Percentiles rank a stretch among this genome's conserved stretches.
Conservation (phyloP, 2,113 vertebrate species). For the Prionailurus bengalensis region DNA sequence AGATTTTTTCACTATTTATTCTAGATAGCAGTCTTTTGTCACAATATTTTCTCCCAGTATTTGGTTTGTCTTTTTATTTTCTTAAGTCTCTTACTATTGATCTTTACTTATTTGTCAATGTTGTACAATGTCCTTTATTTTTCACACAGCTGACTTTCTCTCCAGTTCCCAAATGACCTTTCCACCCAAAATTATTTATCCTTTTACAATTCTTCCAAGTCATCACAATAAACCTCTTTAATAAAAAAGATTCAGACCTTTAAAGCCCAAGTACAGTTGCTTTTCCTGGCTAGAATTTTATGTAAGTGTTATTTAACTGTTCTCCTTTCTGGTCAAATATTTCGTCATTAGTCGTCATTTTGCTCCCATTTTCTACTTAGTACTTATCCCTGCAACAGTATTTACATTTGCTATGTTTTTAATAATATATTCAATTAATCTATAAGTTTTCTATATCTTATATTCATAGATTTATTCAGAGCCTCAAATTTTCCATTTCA, state of each 20-base stretch:
- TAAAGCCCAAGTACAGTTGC: neutral
- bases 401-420: neutral
- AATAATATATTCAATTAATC: neutral
- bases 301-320: neutral
- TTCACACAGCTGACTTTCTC: neutral
- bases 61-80: neutral
- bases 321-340: neutral
- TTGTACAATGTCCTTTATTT: neutral
- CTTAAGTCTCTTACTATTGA: neutral
- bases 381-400: neutral
- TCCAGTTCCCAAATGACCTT: neutral
- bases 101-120: neutral
- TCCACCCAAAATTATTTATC: neutral
- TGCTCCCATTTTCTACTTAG: neutral
- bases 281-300: neutral
- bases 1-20: neutral
- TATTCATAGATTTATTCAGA: neutral
- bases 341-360: neutral
- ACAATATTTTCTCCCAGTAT: neutral
- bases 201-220: neutral
- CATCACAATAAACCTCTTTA: neutral
- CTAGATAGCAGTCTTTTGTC: neutral
- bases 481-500: neutral
- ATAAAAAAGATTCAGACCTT: neutral
- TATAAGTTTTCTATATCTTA: neutral